Evolutionary conservation across 2,888 invertebrate genomes (phyloP), one percentile per base, ranked within the genome.

Genomic region (Cheilosia pagana): DNA sequence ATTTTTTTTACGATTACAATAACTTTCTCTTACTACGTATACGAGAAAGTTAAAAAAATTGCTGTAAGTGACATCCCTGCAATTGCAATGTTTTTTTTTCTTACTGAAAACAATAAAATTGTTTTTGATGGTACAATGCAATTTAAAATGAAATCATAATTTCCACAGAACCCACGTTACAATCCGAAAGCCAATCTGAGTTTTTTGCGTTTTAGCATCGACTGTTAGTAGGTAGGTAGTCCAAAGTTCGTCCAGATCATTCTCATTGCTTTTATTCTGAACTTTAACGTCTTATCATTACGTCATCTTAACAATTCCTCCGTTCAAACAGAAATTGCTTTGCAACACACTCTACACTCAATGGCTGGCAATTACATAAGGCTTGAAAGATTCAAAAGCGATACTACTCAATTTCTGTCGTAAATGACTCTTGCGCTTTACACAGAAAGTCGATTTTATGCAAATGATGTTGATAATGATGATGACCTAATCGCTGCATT

Each of bases 401-500:
- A 53, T n/a, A 14, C 16, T n/a, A 6, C 28, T 28, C 7, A 53
- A 8, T 28, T 28, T n/a, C 3, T 25, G 10, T 23, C 60, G 31
- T 39, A 41, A 21, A 62, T 31, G 21, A 21, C 10, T 12, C 48
- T 48, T 70, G 55, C 43, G 41, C 25, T 14, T 65, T 52, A 25
- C 16, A 3, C 6, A 50, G 19, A 6, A 16, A 7, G 28, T 63
- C 31, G 43, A 55, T 62, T 50, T 79, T 53, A 57, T 57, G 41
- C 19, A 39, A 48, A 60, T 16, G 48, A 48, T n/a, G 35, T 25
- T 45, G 53, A 25, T 59, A 57, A 70, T 39, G 45, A 43, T 72
- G 78, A 74, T 83, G 82, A 83, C 63, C 68, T 83, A 83, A 83
- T 83, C 78, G 78, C 28, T 78, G 78, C 78, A 83, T 39, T 74